phyloP scores from a whole-genome alignment of 2,113 vertebrate species.

The Burhinus oedicnemus region DNA sequence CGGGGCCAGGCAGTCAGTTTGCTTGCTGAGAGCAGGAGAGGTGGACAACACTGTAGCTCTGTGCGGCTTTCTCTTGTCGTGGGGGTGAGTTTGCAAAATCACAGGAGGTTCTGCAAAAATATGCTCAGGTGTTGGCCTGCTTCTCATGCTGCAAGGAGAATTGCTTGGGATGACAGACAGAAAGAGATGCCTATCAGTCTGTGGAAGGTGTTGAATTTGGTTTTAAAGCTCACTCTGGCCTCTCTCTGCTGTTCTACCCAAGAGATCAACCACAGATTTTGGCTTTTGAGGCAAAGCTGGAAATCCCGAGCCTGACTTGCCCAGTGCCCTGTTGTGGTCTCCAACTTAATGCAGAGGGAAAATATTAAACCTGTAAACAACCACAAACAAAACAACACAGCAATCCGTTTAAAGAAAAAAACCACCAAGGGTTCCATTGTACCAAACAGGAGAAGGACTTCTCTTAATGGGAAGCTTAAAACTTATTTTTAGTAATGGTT shows the following conservation, averaged over 20 bases:
- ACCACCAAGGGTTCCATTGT: not conserved
- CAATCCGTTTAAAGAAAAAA: not conserved
- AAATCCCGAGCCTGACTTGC: not conserved
- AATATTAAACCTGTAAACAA: not conserved
- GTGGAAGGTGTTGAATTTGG: not conserved
- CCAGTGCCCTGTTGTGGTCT: not conserved
- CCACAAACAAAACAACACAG: not conserved
- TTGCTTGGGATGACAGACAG: not conserved
- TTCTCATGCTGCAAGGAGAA: not conserved
- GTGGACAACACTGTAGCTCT: not conserved
- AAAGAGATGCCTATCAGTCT: not conserved
- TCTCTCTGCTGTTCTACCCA: not conserved
- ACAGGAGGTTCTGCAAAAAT: not conserved
- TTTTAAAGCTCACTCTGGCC: slow-evolving; percentile 29
- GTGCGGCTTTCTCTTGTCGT: not conserved
- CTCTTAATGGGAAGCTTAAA: not conserved
- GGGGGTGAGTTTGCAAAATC: slow-evolving; percentile 13
- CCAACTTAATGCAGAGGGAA: not conserved
- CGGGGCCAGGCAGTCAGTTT: not conserved
- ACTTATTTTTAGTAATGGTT: not conserved
- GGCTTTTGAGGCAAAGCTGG: slow-evolving; percentile 13
- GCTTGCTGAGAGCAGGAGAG: slow-evolving; percentile 14
- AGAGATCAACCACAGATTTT: not conserved
- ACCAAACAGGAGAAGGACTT: not conserved
- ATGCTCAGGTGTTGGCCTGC: slow-evolving; percentile 15